A percentile compares a stretch with the other conserved stretches of the same genome.
Evolutionary conservation across 2,888 invertebrate species (phyloP).

Genomic region (Reticulitermes lucifugus): DNA sequence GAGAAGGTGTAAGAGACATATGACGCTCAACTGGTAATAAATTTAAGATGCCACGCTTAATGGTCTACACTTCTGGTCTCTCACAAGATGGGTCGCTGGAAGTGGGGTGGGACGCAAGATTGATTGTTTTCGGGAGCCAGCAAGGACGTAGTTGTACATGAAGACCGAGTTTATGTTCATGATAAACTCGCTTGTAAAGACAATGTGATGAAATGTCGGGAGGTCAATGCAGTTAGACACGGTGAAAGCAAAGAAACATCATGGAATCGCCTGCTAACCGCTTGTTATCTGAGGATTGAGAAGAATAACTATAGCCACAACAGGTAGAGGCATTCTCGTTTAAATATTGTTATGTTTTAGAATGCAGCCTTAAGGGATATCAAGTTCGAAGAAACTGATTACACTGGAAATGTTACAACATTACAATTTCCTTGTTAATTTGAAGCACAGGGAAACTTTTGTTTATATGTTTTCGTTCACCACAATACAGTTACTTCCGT

Average conservation of each 20-base stretch:
- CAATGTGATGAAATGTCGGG: conserved; percentile 19
- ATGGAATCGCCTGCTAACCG: neutral
- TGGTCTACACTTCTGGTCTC: conserved; percentile 22
- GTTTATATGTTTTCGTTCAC: neutral
- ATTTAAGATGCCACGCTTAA: conserved; percentile 25
- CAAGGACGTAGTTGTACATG: conserved; percentile 10
- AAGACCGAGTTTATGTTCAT: neutral
- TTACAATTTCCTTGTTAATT: neutral
- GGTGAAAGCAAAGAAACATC: neutral
- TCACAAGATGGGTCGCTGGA: neutral
- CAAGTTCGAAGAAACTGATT: neutral
- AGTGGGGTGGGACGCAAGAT: neutral
- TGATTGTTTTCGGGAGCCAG: conserved; percentile 23
- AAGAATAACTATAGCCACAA: neutral
- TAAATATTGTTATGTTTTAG: neutral
- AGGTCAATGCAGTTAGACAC: neutral
- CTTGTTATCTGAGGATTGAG: neutral
- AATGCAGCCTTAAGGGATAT: neutral
- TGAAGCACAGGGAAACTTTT: neutral
- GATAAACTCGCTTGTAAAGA: neutral
- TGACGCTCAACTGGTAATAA: conserved; percentile 19
- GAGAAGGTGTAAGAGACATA: conserved; percentile 10
- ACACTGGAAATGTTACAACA: neutral
- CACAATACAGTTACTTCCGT: neutral
- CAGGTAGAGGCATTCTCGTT: neutral